These are phyloP conservation scores for Trichopria drosophilae DNA, from an alignment of 2,888 invertebrate species.

Conservation along the genomic window DNA sequence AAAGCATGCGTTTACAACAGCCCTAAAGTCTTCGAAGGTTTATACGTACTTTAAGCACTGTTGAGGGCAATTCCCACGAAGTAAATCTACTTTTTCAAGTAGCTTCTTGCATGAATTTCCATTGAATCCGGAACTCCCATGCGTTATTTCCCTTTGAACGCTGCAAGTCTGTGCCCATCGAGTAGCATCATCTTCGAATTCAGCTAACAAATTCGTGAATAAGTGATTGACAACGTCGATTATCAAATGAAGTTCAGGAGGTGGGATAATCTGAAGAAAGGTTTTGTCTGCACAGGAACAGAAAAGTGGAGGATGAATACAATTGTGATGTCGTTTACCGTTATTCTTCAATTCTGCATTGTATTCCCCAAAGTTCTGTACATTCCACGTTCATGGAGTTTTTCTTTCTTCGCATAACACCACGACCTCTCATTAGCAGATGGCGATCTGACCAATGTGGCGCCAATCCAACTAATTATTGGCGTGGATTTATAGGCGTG, in stretches of 20 bases:
- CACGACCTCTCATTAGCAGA: too few species aligned
- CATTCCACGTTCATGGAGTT: background rate
- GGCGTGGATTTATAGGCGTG: too few species aligned
- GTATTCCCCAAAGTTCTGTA: too few species aligned
- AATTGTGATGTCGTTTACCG: too few species aligned
- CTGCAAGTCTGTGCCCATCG: constrained; percentile 5
- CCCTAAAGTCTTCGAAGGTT: constrained; percentile 9
- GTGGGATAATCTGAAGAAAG: background rate
- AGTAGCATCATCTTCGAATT: constrained; percentile 8
- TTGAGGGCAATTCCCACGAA: constrained; percentile 1
- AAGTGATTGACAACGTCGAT: constrained; percentile 3
- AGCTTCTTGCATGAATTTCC: constrained; percentile 16
- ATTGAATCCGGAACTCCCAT: constrained; percentile 14
- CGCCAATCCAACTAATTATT: too few species aligned
- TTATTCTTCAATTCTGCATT: too few species aligned
- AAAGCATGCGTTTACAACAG: constrained; percentile 11
- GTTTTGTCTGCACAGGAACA: background rate
- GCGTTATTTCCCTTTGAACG: constrained; percentile 7
- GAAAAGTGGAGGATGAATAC: too few species aligned
- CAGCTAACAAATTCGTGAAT: background rate
- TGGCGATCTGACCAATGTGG: too few species aligned
- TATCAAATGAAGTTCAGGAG: constrained; percentile 1
- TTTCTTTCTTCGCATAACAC: too few species aligned
- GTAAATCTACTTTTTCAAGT: constrained; percentile 10
- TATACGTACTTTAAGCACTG: constrained; percentile 12